Evolutionary conservation across 2,888 invertebrate genomes (phyloP).

Genomic region (Octonoba sinensis): DNA sequence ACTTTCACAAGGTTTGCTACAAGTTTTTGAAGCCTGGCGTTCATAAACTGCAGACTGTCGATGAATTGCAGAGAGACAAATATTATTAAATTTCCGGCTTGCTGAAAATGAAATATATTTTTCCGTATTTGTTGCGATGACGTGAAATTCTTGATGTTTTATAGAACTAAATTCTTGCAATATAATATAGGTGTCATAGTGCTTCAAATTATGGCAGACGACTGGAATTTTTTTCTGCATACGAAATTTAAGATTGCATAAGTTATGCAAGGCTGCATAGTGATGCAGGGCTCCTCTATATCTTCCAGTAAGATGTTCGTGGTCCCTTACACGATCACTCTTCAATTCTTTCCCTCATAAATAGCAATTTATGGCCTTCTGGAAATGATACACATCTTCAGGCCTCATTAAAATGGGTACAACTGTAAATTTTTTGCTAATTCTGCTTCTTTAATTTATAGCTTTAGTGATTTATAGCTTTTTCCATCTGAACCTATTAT

Average conservation of each 20-base stretch:
- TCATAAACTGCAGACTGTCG: neutral
- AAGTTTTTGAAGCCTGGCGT: neutral
- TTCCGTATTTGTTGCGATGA: neutral
- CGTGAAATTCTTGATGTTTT: neutral
- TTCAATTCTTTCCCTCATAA: neutral
- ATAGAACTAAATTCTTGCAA: neutral
- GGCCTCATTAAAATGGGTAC: neutral
- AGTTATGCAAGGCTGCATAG: slow-evolving; percentile 1
- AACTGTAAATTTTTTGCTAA: neutral
- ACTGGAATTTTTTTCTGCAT: neutral
- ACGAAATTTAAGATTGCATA: slow-evolving; percentile 9
- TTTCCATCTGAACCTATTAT: neutral
- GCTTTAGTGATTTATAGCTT: neutral
- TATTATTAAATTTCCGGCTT: neutral
- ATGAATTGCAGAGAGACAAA: neutral
- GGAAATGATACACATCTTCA: neutral
- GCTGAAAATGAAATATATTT: slow-evolving; percentile 3
- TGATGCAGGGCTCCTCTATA: slow-evolving; percentile 19
- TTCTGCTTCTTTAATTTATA: neutral
- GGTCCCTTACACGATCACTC: neutral
- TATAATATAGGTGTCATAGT: neutral
- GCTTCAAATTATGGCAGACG: neutral
- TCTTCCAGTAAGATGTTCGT: neutral
- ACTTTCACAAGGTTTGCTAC: neutral
- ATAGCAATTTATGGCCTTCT: neutral